Conservation (phyloP, 2,113 vertebrate genomes). For the Marcusenius ussheri region DNA sequence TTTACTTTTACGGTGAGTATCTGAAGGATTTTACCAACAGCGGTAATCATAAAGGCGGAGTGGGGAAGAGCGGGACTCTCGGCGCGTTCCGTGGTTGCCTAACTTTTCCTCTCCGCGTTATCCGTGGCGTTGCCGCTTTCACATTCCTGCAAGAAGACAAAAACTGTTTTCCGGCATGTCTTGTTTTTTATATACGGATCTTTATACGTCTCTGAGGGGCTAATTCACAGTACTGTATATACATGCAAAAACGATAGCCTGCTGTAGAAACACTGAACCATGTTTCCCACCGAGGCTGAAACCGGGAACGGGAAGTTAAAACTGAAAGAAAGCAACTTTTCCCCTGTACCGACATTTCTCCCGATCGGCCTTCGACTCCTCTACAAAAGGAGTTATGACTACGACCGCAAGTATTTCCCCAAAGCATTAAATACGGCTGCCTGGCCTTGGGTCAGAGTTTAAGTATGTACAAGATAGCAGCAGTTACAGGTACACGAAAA, state of each 20-base stretch:
- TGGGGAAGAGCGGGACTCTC: background rate
- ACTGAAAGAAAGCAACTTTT: background rate
- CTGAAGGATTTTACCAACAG: background rate
- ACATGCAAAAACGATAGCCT: background rate
- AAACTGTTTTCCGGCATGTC: background rate
- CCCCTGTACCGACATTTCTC: background rate
- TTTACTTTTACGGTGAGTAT: background rate
- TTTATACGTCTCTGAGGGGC: background rate
- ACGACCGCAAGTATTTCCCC: conserved; percentile 2
- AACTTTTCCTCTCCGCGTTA: background rate
- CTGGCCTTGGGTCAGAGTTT: background rate
- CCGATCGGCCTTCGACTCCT: background rate
- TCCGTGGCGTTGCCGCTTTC: background rate
- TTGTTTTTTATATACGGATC: background rate
- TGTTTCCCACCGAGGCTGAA: background rate
- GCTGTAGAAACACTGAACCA: background rate
- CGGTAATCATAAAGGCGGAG: background rate
- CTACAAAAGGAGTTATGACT: background rate
- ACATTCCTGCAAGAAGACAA: background rate
- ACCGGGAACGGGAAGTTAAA: background rate
- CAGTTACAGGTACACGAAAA: background rate
- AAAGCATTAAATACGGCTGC: background rate
- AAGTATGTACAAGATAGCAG: background rate
- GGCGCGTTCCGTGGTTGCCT: background rate
- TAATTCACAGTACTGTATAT: background rate